Base-by-base conservation (phyloP, 2,888 invertebrate genomes). In the Orthonychiurus folsomi region DNA sequence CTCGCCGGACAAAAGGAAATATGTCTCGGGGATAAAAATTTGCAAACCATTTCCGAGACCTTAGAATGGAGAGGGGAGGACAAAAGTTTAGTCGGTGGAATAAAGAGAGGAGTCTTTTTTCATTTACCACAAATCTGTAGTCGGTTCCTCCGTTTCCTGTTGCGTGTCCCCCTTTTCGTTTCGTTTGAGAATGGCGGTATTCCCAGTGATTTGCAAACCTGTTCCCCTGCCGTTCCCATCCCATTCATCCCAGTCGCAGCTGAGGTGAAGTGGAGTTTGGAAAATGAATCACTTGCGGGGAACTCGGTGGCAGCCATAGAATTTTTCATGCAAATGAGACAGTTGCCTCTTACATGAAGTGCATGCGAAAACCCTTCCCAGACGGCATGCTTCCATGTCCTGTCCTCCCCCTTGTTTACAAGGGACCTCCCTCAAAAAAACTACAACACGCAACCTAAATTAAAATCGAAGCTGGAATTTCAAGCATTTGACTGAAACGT, bases 211-310 rank as follows among this genome's bases (percentile, higher is more conserved):
- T 15, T 37, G 37, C 37, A 37, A 37, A 37, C 5, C 5, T 37
- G 15, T 37, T 37, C 9, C 37, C 5, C 37, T 37, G 37, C 15
- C n/a, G n/a, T n/a, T n/a, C n/a, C n/a, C n/a, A n/a, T n/a, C n/a
- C n/a, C n/a, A n/a, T n/a, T n/a, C n/a, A n/a, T n/a, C n/a, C n/a
- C n/a, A n/a, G n/a, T n/a, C n/a, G n/a, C n/a, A n/a, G n/a, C n/a
- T n/a, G n/a, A n/a, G n/a, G n/a, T n/a, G n/a, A n/a, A n/a, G n/a
- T n/a, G n/a, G n/a, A n/a, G n/a, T n/a, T 15, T 37, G 15, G 23
- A 24, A 54, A 54, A 54, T 54, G 54, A 54, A 54, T 54, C 25
- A 3, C 54, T 54, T 24, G n/a, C 3, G 52, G 21, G 52, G n/a
- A 21, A 54, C 2, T 24, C 23, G 23, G 21, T n/a, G 52, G 52